Evolutionary conservation across 1,140 invertebrate genomes (phyloP).

Genomic region (Neodiprion fabricii): DNA sequence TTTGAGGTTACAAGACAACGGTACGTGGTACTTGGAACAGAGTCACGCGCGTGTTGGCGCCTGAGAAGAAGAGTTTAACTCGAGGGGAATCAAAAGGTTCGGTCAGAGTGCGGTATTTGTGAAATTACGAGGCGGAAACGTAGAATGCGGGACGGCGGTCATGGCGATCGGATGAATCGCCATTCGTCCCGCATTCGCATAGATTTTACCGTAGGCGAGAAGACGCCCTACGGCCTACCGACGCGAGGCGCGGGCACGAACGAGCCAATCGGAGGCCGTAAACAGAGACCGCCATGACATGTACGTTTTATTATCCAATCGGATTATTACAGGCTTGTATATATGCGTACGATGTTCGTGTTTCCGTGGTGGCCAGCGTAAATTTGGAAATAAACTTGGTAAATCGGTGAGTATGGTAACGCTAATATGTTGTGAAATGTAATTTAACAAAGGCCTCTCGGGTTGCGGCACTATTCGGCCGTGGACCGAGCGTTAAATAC

Average conservation of each 20-base stretch:
- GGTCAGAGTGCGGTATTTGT: too few relatives aligned
- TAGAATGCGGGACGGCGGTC: too few relatives aligned
- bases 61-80: too few relatives aligned
- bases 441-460: neutral
- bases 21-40: too few relatives aligned
- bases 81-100: too few relatives aligned
- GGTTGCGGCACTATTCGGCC: neutral
- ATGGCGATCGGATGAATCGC: too few relatives aligned
- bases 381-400: conserved; percentile 30
- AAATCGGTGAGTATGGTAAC: conserved; percentile 39
- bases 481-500: conserved; percentile 26
- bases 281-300: conserved; percentile 42
- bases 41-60: too few relatives aligned
- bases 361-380: conserved; percentile 36
- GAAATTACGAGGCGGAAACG: too few relatives aligned
- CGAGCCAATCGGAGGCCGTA: conserved; percentile 32
- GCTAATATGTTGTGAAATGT: conserved; percentile 11
- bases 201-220: too few relatives aligned
- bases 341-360: conserved; percentile 50
- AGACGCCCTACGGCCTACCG: neutral
- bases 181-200: too few relatives aligned
- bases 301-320: conserved; percentile 38
- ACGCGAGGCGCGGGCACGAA: conserved; percentile 39
- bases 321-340: conserved; percentile 46
- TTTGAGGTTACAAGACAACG: too few relatives aligned